These are phyloP conservation scores for Odontocolon sp. DNA, from an alignment of 2,888 invertebrate species.

Conservation along the genomic window DNA sequence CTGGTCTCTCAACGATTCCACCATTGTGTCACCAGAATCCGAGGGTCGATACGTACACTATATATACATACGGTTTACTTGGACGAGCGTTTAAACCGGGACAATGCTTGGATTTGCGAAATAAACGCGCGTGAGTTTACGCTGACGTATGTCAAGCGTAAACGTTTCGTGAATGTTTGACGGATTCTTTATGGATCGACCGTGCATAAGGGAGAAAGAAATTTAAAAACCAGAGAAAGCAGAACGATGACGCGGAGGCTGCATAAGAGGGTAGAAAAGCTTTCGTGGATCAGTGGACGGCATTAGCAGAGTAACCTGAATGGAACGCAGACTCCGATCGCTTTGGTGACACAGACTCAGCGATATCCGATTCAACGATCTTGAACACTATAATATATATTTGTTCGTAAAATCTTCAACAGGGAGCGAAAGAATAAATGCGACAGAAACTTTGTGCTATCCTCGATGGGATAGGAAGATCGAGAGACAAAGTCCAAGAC, in stretches of 20 bases:
- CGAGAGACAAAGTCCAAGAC: slow-evolving; percentile 28
- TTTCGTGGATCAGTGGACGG: slow-evolving; percentile 48
- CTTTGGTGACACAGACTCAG: slow-evolving; percentile 6
- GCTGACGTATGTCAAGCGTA: slow-evolving; percentile 8
- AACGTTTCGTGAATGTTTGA: slow-evolving; percentile 29
- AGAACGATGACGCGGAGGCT: neutral
- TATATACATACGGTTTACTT: slow-evolving; percentile 60
- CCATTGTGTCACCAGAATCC: slow-evolving; percentile 67
- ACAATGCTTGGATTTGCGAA: slow-evolving; percentile 75
- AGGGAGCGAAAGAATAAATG: slow-evolving; percentile 25
- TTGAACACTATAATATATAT: slow-evolving; percentile 31
- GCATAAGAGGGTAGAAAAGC: slow-evolving; percentile 38
- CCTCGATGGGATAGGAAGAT: slow-evolving; percentile 32
- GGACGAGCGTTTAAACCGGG: slow-evolving; percentile 67
- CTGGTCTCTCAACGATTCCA: slow-evolving; percentile 63
- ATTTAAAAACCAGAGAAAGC: slow-evolving; percentile 17
- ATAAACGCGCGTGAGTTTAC: slow-evolving; percentile 60
- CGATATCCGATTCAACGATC: slow-evolving; percentile 44
- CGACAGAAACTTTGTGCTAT: slow-evolving; percentile 24
- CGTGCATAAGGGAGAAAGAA: neutral
- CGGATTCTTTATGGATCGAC: neutral
- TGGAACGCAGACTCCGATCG: slow-evolving; percentile 2
- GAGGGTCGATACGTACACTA: slow-evolving; percentile 25
- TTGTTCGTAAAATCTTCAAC: slow-evolving; percentile 19
- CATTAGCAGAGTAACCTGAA: slow-evolving; percentile 31